Base-by-base conservation (phyloP, 2,888 invertebrate genomes). In the Eupithecia vulgata region DNA sequence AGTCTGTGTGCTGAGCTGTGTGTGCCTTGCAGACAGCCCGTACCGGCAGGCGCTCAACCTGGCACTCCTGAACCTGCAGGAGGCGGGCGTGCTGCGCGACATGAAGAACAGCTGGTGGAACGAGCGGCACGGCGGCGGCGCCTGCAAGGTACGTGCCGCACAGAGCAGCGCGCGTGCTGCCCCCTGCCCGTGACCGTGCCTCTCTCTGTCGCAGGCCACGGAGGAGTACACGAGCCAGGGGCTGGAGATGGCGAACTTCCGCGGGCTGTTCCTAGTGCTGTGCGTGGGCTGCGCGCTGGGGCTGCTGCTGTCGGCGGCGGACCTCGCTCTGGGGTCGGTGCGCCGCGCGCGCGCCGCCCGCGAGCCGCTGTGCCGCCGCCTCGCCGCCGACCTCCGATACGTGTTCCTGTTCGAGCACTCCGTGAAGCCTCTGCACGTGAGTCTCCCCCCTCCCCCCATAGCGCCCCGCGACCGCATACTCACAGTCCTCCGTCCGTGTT, bases 71-170 rank as follows among this genome's bases (percentile, higher is more conserved):
- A 96, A 96, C 86, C 94, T 99, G 72, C 98, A 98, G 93, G 98
- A 99, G 92, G 95, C 95, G 72, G 98, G 98, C 34, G 95, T 95
- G 76, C 95, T 99, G 75, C 96, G 96, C 30, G 95, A 95, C 81
- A 95, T 98, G 92, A 98, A 98, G 91, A 96, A 96, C 73, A 97
- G 96, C 85, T 99, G 98, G 98, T 99, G 98, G 98, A 96, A 97
- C 85, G 97, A 97, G 90, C 96, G 96, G 89, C 95, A 97, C 78
- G 97, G 96, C 21, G 97, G 97, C 52, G 96, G 96, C 71, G 95
- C 96, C 59, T 97, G 97, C 87, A 93, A 95, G 89, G 97, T 96
- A 90, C 30, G 61, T 34, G 13, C 13, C 13, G 57, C 57, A 25
- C 5, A 25, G 45, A 15, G 13, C 57, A 25, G 57, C 12, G 13